Evolutionary conservation across 1,140 invertebrate genomes (phyloP), one percentile per base, ranked within the genome.

Genomic region (Leptopilina boulardi): DNA sequence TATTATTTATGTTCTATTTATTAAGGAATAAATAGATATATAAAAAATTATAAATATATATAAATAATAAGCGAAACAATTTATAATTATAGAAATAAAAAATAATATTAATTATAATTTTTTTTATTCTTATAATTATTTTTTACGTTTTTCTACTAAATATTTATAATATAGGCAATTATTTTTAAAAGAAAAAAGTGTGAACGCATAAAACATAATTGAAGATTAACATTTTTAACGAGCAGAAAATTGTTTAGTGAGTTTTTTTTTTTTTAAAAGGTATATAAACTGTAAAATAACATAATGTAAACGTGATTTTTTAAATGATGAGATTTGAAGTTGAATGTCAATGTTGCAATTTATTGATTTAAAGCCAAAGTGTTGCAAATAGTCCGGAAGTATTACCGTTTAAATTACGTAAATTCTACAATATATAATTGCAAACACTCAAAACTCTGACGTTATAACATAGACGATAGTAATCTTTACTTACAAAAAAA

Each of bases 291-390:
- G n/a, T 4, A 66, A 66, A 30, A 66, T 26, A 2, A 66, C 23
- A 26, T 13, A 66, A 26, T 26, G 56, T 30, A 66, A 26, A 15
- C 13, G 21, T 11, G 8, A 66, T 66, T 10, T 66, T 66, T 66
- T 26, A 30, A 26, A 23, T 30, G 56, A 66, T 30, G 13, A 30
- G 23, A 26, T 30, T 66, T 66, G 56, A 66, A 66, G 23, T 38
- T 38, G 21, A 66, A 66, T 66, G 56, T 66, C 56, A 66, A 30
- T 66, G 56, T 30, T 66, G 56, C 56, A 66, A 30, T 66, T 66
- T 66, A 66, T 21, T 30, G 56, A 66, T 66, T 66, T 15, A 59
- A 11, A 9, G 13, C 6, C 9, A 26, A 3, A 23, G 56, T 66
- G 21, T 26, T 66, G 21, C 23, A 66, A 23, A 66, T 30, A 15